Percentiles rank a stretch among this genome's conserved stretches.
Conservation (phyloP, 2,888 invertebrate genomes). For the Athalia cordata region DNA sequence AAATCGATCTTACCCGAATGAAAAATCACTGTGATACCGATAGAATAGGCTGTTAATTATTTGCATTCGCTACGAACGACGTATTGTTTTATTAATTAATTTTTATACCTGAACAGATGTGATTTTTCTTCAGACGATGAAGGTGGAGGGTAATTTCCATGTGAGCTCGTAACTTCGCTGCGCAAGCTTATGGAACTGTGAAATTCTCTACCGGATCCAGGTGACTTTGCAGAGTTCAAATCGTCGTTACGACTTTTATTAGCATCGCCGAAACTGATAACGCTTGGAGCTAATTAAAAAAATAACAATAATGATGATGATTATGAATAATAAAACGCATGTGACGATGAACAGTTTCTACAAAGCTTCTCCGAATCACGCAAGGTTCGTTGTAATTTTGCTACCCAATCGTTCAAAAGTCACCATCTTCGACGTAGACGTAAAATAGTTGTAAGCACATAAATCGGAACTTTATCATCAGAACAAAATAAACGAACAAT, state of each 20-base stretch:
- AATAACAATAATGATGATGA: background rate
- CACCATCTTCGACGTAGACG: too few relatives aligned
- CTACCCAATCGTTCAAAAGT: too few relatives aligned
- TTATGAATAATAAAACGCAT: background rate
- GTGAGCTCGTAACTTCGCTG: conserved; percentile 45
- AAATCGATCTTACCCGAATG: too few relatives aligned
- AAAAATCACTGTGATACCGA: too few relatives aligned
- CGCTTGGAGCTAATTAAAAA: conserved; percentile 35
- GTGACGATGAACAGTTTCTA: background rate
- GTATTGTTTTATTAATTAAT: background rate
- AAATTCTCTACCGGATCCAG: conserved; percentile 30
- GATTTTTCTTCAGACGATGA: conserved; percentile 67
- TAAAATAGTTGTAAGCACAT: too few relatives aligned
- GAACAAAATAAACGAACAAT: too few relatives aligned
- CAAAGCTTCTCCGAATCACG: too few relatives aligned
- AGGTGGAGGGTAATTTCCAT: conserved; percentile 59
- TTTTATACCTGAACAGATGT: conserved; percentile 67
- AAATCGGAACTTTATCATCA: too few relatives aligned
- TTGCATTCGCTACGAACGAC: background rate
- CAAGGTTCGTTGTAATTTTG: too few relatives aligned
- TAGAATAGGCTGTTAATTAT: too few relatives aligned
- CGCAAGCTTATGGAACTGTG: conserved; percentile 42
- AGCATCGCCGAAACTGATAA: conserved; percentile 33
- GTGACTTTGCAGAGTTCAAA: conserved; percentile 18
- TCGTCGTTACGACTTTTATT: conserved; percentile 20